phyloP scores from a whole-genome alignment of 1,140 invertebrate species.

The Diabrotica undecimpunctata region DNA sequence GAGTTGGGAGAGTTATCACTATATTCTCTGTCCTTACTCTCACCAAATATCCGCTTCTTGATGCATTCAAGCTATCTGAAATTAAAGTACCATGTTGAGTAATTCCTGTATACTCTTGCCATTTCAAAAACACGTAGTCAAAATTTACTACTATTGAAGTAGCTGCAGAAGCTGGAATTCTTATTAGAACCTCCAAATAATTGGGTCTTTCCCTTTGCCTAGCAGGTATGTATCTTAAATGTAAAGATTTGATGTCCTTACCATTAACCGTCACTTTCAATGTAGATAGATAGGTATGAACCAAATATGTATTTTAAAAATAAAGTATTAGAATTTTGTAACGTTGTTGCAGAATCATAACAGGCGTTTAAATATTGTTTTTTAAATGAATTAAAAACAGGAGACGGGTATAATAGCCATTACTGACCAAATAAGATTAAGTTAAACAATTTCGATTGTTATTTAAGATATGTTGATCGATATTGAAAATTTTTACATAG shows the following conservation, averaged over 20 bases:
- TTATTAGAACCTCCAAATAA: slow-evolving; percentile 84
- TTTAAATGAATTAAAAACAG: too few relatives aligned
- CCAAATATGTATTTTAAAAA: slow-evolving; percentile 58
- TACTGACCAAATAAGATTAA: too few relatives aligned
- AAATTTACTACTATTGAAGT: slow-evolving; percentile 85
- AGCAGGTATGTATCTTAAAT: slow-evolving; percentile 73
- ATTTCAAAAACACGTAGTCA: slow-evolving; percentile 93
- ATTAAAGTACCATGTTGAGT: slow-evolving; percentile 70
- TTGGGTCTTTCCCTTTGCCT: slow-evolving; percentile 78
- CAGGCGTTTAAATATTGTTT: too few relatives aligned
- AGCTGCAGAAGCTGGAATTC: slow-evolving; percentile 73
- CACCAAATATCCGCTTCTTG: slow-evolving; percentile 63
- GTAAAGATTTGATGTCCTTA: slow-evolving; percentile 57
- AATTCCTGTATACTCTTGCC: slow-evolving; percentile 90
- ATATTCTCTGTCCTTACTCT: slow-evolving; percentile 83
- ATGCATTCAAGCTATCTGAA: slow-evolving; percentile 59
- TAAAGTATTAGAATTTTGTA: too few relatives aligned
- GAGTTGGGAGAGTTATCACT: slow-evolving; percentile 92
- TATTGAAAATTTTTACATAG: too few relatives aligned
- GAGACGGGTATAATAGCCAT: too few relatives aligned
- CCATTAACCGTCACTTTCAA: slow-evolving; percentile 64
- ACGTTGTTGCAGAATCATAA: too few relatives aligned
- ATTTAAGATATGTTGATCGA: too few relatives aligned
- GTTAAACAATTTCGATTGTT: too few relatives aligned
- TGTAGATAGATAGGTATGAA: slow-evolving; percentile 90